Conservation (phyloP, 2,113 vertebrate species). For the Eptesicus fuscus region DNA sequence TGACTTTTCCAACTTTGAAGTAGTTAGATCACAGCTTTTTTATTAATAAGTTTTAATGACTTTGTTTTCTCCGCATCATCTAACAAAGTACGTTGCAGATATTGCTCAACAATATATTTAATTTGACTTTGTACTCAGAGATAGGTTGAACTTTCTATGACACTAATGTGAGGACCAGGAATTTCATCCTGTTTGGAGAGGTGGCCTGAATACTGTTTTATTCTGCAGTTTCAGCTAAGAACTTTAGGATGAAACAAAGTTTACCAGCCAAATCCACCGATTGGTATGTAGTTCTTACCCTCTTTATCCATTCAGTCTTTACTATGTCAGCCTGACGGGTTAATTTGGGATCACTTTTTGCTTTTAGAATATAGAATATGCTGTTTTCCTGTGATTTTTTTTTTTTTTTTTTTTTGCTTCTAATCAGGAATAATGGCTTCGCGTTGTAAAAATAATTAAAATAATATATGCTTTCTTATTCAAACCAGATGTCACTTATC, state of each 20-base stretch:
- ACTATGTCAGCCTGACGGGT: background rate
- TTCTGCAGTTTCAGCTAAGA: background rate
- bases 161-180: background rate
- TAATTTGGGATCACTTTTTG: background rate
- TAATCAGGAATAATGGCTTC: background rate
- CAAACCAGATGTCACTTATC: background rate
- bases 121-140: conserved; percentile 34
- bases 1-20: conserved; percentile 72
- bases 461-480: background rate
- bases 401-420: background rate
- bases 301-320: background rate
- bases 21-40: conserved; percentile 63
- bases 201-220: background rate
- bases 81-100: conserved; percentile 43
- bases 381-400: background rate
- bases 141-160: conserved; percentile 1
- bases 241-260: background rate
- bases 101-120: conserved; percentile 64
- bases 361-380: background rate
- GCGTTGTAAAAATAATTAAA: background rate
- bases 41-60: conserved; percentile 72
- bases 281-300: background rate
- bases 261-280: background rate
- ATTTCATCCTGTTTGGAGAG: background rate
- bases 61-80: conserved; percentile 64